phyloP scores from a whole-genome alignment of 2,113 vertebrate genomes.

The Hiodon tergisus region DNA sequence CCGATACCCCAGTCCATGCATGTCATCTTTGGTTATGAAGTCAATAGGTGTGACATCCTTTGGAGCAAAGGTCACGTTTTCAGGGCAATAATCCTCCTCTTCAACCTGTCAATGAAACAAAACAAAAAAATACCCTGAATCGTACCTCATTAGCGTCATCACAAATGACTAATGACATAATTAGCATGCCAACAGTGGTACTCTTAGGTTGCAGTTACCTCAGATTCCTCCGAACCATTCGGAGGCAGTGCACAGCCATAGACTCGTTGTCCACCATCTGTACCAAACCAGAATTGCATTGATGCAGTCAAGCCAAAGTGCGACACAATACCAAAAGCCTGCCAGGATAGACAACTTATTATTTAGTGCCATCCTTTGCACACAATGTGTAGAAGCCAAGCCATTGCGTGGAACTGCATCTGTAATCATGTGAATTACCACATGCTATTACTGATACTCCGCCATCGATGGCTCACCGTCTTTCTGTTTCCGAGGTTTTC shows the following conservation, averaged over 20 bases:
- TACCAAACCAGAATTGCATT: slow-evolving; percentile 23
- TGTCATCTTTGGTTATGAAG: slow-evolving; percentile 71
- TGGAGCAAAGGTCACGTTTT: slow-evolving; percentile 86
- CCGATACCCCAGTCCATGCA: slow-evolving; percentile 84
- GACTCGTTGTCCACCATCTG: slow-evolving; percentile 58
- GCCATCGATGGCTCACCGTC: slow-evolving; percentile 51
- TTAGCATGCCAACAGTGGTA: too few species aligned
- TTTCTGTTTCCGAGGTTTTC: slow-evolving; percentile 69
- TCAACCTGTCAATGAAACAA: slow-evolving; percentile 55
- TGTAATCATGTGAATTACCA: background rate
- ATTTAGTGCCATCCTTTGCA: too few species aligned
- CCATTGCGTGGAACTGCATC: too few species aligned
- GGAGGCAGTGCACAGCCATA: slow-evolving; percentile 68
- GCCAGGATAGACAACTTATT: background rate
- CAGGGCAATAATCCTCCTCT: slow-evolving; percentile 78
- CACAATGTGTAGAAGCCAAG: too few species aligned
- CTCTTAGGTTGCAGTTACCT: slow-evolving; percentile 57
- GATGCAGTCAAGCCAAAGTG: background rate
- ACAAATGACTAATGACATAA: too few species aligned
- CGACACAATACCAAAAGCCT: background rate
- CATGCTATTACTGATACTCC: background rate
- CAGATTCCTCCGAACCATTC: slow-evolving; percentile 71
- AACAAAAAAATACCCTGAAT: background rate
- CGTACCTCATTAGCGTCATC: too few species aligned
- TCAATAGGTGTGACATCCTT: slow-evolving; percentile 85